Evolutionary conservation across 2,888 invertebrate species (phyloP), one percentile per base, ranked within the genome.

Genomic region (Drosophila helvetica): DNA sequence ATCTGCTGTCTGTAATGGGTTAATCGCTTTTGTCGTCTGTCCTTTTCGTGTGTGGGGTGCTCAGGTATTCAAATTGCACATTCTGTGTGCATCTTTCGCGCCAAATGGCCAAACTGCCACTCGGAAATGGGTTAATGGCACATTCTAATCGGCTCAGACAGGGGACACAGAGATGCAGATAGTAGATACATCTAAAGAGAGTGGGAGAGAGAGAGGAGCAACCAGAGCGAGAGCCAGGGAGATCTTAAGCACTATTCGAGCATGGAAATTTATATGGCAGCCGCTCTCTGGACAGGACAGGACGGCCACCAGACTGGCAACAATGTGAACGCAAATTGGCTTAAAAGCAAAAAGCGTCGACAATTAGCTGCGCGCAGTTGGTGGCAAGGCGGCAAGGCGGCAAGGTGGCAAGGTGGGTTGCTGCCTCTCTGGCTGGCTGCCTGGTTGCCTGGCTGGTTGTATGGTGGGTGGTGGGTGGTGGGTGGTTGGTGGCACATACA

Each of bases 91-190:
- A 85, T 77, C 75, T 77, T 66, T 76, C 57, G 54, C 58, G 63
- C 55, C 62, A 33, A 45, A 55, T 45, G 10, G 56, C 43, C 46
- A 27, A 54, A 45, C 30, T 45, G 54, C 38, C 57, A 73, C 70
- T 67, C 62, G 53, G 47, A 84, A 87, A 87, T 87, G 75, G 84
- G 87, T 85, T 87, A 85, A 87, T 85, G 75, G 87, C 77, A 86
- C 83, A 84, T 86, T 86, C 85, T 84, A 86, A 84, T 79, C 67
- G 80, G 53, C 67, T 51, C 64, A 61, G 54, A 68, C 66, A 67
- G 72, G 61, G 66, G 74, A 73, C 68, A 66, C 70, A 75, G 77
- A 53, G 48, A 56, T 47, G 27, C 38, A 22, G 33, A 30, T 30
- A 30, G 18, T 18, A 30, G 33, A 30, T 51, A 51, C 33, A 52